Evolutionary conservation across 2,113 vertebrate species (phyloP).

Genomic region (Lepisosteus oculatus): DNA sequence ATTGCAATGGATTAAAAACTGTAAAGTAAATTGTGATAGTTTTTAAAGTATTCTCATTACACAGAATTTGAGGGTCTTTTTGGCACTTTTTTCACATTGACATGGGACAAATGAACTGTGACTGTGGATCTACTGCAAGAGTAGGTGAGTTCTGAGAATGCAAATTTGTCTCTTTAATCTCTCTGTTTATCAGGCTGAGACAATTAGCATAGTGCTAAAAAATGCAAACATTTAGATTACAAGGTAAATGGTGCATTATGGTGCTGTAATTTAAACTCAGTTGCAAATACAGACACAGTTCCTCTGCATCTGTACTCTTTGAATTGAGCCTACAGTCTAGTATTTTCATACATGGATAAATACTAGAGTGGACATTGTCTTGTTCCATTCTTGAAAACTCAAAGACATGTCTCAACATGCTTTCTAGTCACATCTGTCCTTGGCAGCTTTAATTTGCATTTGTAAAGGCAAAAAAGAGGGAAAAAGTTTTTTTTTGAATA

Average conservation of each 20-base stretch:
- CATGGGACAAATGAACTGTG: background rate
- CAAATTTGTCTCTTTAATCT: background rate
- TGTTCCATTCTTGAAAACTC: background rate
- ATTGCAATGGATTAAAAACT: background rate
- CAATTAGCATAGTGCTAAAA: background rate
- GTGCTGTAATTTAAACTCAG: background rate
- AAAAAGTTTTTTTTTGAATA: slow-evolving; percentile 27
- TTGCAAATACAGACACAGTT: too few species aligned
- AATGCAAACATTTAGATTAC: background rate
- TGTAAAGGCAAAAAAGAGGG: slow-evolving; percentile 20
- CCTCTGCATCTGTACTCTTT: too few species aligned
- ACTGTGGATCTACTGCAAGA: background rate
- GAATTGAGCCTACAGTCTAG: too few species aligned
- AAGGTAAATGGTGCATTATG: background rate
- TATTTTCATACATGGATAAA: slow-evolving; percentile 10
- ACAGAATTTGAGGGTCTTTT: too few species aligned
- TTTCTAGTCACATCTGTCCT: slow-evolving; percentile 26
- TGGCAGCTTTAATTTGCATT: slow-evolving; percentile 35
- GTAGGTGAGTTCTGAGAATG: background rate
- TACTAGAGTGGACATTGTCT: background rate
- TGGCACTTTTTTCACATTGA: background rate
- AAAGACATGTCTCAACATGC: slow-evolving; percentile 26
- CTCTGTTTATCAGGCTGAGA: background rate
- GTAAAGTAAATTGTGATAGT: background rate
- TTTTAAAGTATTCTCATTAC: too few species aligned